Conservation (phyloP, 2,888 invertebrate species). For the Chrysolina oricalcia region DNA sequence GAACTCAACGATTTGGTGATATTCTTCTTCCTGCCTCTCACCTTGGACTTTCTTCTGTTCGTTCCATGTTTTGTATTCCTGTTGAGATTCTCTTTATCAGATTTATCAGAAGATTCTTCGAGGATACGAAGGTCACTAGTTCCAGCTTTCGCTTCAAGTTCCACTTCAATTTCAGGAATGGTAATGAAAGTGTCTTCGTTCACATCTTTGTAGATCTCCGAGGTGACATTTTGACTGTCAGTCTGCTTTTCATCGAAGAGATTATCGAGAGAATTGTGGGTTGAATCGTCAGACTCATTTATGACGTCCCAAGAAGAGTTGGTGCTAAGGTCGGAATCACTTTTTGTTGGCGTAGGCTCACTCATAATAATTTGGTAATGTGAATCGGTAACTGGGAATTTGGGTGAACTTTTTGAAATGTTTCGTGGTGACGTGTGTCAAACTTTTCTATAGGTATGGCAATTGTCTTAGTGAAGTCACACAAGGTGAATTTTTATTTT, state of each 20-base stretch:
- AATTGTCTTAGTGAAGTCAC: conserved; percentile 1
- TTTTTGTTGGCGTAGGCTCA: conserved; percentile 50
- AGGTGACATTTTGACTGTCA: conserved; percentile 15
- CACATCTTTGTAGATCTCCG: conserved; percentile 8
- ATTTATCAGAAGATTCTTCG: conserved; percentile 25
- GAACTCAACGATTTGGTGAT: conserved; percentile 11
- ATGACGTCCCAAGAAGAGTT: conserved; percentile 65
- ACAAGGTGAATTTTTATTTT: background rate
- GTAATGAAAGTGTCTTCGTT: conserved; percentile 37
- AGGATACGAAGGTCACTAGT: background rate
- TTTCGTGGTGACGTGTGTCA: conserved; percentile 46
- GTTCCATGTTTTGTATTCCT: conserved; percentile 16
- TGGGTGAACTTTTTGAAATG: conserved; percentile 39
- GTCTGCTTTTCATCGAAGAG: conserved; percentile 33
- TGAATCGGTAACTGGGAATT: conserved; percentile 44
- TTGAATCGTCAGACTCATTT: conserved; percentile 42
- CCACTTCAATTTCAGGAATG: conserved; percentile 30
- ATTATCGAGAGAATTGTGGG: conserved; percentile 43
- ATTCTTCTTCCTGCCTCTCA: conserved; percentile 20
- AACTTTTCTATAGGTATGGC: conserved; percentile 36
- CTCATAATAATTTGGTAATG: conserved; percentile 50
- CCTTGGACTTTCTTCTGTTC: conserved; percentile 27
- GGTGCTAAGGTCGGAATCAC: conserved; percentile 62
- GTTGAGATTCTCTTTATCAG: conserved; percentile 34
- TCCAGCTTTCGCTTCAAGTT: background rate